A percentile compares a stretch with the other conserved stretches of the same genome.
phyloP scores from a whole-genome alignment of 2,113 vertebrate genomes.

The Tyto alba region DNA sequence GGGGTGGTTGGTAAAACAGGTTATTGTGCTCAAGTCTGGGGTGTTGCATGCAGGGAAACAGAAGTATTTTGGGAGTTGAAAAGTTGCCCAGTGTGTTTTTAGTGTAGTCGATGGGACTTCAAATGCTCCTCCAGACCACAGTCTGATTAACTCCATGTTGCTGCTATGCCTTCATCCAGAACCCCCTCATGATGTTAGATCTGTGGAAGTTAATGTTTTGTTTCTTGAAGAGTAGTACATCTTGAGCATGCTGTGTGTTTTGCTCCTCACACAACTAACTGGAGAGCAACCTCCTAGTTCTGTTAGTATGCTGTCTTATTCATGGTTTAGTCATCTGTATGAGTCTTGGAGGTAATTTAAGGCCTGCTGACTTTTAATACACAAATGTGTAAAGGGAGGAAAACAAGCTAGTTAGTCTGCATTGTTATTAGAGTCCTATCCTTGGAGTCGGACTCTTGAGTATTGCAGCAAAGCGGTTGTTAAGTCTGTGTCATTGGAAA shows the following conservation, averaged over 20 bases:
- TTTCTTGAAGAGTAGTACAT: not conserved
- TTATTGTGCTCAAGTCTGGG: not conserved
- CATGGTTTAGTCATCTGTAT: not conserved
- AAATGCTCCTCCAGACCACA: not conserved
- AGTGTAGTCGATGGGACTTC: not conserved
- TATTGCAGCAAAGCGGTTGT: not conserved
- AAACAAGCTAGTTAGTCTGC: not conserved
- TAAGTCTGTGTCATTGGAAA: slow-evolving; percentile 23
- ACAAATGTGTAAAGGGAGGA: not conserved
- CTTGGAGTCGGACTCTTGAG: not conserved
- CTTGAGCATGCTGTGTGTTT: not conserved
- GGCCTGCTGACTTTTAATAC: not conserved
- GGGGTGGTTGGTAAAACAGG: not conserved
- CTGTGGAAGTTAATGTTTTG: not conserved
- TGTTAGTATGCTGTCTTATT: not conserved
- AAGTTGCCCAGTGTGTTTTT: not conserved
- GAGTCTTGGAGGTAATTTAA: not conserved
- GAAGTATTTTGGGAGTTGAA: not conserved
- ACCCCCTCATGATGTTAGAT: not conserved
- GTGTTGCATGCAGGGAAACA: not conserved
- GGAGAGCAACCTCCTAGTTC: not conserved
- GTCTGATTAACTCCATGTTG: not conserved
- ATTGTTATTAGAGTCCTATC: not conserved
- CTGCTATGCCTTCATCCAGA: not conserved
- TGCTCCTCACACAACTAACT: not conserved